Evolutionary conservation across 1,140 invertebrate genomes (phyloP).

Genomic region (Cherax quadricarinatus): DNA sequence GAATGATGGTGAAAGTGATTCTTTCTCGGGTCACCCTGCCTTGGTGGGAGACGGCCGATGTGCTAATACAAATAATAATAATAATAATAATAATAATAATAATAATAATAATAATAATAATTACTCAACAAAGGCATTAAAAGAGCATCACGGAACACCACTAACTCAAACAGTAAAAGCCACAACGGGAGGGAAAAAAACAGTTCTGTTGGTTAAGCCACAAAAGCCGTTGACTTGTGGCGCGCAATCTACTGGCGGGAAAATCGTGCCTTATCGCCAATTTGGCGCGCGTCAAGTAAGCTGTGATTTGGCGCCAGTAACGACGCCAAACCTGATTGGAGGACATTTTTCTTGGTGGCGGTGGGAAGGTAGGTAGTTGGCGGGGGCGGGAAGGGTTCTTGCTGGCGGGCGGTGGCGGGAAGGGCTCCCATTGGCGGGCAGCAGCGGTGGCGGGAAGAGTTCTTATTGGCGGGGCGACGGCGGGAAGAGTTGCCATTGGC

Average conservation of each 20-base stretch:
- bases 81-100: not conserved
- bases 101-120: not conserved
- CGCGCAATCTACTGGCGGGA: constrained; percentile 51
- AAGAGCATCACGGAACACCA: not conserved
- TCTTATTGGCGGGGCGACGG: constrained; percentile 39
- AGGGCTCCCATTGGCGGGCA: constrained; percentile 51
- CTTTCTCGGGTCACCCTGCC: no score
- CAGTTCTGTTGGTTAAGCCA: not conserved
- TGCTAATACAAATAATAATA: not conserved
- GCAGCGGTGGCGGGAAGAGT: constrained; percentile 61
- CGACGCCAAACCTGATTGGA: constrained; percentile 69
- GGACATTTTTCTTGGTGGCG: constrained; percentile 67
- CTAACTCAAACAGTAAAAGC: not conserved
- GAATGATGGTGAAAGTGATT: not conserved
- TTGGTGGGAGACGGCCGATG: not conserved
- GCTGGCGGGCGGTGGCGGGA: constrained; percentile 32
- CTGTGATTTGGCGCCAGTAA: constrained; percentile 71
- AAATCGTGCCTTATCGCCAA: constrained; percentile 68
- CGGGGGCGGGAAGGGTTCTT: constrained; percentile 16
- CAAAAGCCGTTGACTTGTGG: constrained; percentile 35
- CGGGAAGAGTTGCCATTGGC: constrained; percentile 46
- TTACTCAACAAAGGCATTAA: not conserved
- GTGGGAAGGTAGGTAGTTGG: no score
- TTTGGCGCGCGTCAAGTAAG: constrained; percentile 67
- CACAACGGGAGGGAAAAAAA: not conserved